These are phyloP conservation scores for Habropoda laboriosa DNA, from an alignment of 1,140 invertebrate species.

Conservation along the genomic window DNA sequence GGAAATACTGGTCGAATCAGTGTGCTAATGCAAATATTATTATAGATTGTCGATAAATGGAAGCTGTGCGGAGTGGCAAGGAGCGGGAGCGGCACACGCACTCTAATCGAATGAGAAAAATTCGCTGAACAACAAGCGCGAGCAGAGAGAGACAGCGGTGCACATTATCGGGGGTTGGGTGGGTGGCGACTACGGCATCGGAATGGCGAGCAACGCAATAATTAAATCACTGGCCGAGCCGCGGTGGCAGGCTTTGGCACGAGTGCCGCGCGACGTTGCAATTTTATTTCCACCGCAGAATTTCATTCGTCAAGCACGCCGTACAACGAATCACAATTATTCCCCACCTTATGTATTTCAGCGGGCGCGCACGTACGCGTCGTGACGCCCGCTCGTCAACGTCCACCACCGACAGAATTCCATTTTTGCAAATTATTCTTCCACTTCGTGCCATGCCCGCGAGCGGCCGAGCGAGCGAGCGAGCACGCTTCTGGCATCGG, in stretches of 20 bases:
- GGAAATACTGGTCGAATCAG: too few species aligned
- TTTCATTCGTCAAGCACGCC: slow-evolving; percentile 64
- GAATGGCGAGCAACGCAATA: slow-evolving; percentile 53
- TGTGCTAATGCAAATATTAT: too few species aligned
- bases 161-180: neutral
- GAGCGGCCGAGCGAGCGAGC: too few species aligned
- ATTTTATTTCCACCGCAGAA: slow-evolving; percentile 63
- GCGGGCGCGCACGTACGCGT: slow-evolving; percentile 22
- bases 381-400: slow-evolving; percentile 42
- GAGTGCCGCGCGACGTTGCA: slow-evolving; percentile 43
- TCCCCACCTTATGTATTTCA: slow-evolving; percentile 60
- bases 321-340: slow-evolving; percentile 66
- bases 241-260: slow-evolving; percentile 3
- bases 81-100: too few species aligned
- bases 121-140: neutral
- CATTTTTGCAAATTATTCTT: slow-evolving; percentile 69
- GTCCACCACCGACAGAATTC: slow-evolving; percentile 55
- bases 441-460: slow-evolving; percentile 45
- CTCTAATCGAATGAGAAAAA: neutral
- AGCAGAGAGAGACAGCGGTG: too few species aligned
- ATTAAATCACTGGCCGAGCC: slow-evolving; percentile 41
- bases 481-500: slow-evolving; percentile 26
- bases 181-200: neutral
- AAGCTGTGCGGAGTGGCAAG: too few species aligned
- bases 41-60: too few species aligned